Base-by-base conservation (phyloP, 1,140 invertebrate species). In the Mylabris phalerata region DNA sequence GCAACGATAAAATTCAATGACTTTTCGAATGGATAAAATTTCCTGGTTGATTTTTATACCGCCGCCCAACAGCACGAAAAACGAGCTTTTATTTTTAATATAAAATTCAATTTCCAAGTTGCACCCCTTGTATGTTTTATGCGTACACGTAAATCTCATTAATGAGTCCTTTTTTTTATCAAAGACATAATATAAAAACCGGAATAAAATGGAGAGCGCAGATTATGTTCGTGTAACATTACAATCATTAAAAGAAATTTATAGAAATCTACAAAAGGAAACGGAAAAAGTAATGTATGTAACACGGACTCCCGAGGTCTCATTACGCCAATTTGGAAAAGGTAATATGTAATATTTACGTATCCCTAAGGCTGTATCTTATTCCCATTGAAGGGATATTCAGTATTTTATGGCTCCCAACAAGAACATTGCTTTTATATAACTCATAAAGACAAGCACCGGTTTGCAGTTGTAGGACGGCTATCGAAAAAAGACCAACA, bases 391-490 rank as follows among this genome's bases (percentile, higher is more conserved):
- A 38, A 40, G 43, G 52, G 52, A 47, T 24, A 46, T 32, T 32
- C 52, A 48, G 52, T 55, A n/a, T 55, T 55, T 55, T 55, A 55
- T 43, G 44, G 47, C 38, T 54, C 52, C 52, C 52, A 55, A 42
- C 52, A 55, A 60, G 59, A 45, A 47, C 45, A 60, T 56, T 47
- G 52, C 48, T 60, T 60, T 60, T 60, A 60, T 60, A 55, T 55
- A 60, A 32, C 52, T 60, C 59, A 43, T 60, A 60, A 60, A 60
- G 59, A 56, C 45, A 48, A 55, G 49, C 59, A 19, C 19, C 19
- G 19, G 19, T 19, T 19, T 32, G 7, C 32, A 32, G 4, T 32
- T 32, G 59, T 50, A 40, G 45, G 50, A 50, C 38, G n/a, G 9
- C 50, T 41, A 50, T 42, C 40, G 2, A 45, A 48, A 50, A 46